phyloP scores from a whole-genome alignment of 2,797 vertebrate genomes.

The Lepus oiostolus region DNA sequence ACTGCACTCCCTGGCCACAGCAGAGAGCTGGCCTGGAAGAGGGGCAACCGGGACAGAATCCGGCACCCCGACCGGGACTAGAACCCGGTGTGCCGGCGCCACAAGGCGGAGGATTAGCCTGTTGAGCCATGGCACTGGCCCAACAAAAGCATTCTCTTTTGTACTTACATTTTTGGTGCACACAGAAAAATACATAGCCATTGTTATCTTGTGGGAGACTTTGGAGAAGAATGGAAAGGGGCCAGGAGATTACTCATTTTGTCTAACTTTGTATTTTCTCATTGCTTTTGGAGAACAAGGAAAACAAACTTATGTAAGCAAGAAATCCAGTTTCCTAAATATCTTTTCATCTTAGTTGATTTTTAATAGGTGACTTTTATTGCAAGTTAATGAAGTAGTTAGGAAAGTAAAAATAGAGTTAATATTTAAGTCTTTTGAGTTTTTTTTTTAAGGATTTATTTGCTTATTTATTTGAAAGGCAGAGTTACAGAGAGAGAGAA shows the following conservation, averaged over 20 bases:
- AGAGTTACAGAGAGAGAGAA: no score
- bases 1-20: no score
- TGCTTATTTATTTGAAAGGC: no score
- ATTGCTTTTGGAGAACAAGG: constrained; percentile 68
- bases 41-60: no score
- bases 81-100: no score
- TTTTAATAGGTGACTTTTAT: constrained; percentile 67
- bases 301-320: constrained; percentile 62
- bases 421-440: constrained; percentile 28
- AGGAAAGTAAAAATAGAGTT: constrained; percentile 64
- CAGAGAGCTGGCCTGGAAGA: no score
- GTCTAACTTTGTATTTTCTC: constrained; percentile 57
- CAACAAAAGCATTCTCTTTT: constrained; percentile 9
- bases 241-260: constrained; percentile 43
- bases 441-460: no score
- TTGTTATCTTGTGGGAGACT: constrained; percentile 50
- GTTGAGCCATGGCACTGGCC: no score
- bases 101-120: no score
- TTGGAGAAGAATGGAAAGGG: background rate
- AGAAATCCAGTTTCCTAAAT: constrained; percentile 53
- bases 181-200: constrained; percentile 42
- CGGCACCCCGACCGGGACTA: no score
- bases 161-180: constrained; percentile 10
- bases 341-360: constrained; percentile 54
- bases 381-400: constrained; percentile 62